phyloP scores from a whole-genome alignment of 64 coral and sea anemone species.

The Acropora tenuis region DNA sequence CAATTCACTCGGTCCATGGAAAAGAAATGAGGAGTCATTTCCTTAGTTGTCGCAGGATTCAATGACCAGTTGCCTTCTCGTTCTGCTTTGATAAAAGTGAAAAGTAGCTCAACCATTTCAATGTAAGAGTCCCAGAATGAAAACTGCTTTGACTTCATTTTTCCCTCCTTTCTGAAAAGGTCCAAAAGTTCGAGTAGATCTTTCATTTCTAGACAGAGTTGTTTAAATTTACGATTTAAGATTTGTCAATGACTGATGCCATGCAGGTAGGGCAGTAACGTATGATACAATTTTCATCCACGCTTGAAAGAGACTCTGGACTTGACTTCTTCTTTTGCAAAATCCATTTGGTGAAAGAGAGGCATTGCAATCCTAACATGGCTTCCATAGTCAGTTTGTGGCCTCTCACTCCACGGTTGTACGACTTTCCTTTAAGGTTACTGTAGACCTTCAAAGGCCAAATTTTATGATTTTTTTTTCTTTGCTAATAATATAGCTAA shows the following conservation, averaged over 20 bases:
- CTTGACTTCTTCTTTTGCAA: conserved; percentile 12
- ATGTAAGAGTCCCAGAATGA: conserved; percentile 41
- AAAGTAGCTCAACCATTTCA: conserved; percentile 21
- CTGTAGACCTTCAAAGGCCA: no score
- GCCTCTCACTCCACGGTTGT: conserved; percentile 42
- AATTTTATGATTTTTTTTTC: no score
- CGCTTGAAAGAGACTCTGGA: background rate
- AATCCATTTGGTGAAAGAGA: conserved; percentile 19
- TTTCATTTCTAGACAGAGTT: background rate
- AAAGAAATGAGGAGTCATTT: no score
- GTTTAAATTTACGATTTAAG: background rate
- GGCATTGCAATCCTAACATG: conserved; percentile 24
- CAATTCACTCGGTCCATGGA: conserved; percentile 33
- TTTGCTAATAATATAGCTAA: no score
- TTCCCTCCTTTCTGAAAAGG: background rate
- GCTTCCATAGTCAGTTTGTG: conserved; percentile 38
- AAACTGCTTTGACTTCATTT: conserved; percentile 1
- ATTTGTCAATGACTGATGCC: background rate
- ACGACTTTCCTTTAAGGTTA: conserved; percentile 30
- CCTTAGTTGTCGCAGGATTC: no score
- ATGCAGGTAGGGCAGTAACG: background rate
- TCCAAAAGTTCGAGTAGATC: background rate
- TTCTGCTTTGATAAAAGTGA: background rate
- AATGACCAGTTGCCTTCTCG: no score
- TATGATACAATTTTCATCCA: conserved; percentile 9